Percentiles rank a stretch among this genome's conserved stretches.
Conservation (phyloP, 2,113 vertebrate genomes). For the Aplodontia rufa region DNA sequence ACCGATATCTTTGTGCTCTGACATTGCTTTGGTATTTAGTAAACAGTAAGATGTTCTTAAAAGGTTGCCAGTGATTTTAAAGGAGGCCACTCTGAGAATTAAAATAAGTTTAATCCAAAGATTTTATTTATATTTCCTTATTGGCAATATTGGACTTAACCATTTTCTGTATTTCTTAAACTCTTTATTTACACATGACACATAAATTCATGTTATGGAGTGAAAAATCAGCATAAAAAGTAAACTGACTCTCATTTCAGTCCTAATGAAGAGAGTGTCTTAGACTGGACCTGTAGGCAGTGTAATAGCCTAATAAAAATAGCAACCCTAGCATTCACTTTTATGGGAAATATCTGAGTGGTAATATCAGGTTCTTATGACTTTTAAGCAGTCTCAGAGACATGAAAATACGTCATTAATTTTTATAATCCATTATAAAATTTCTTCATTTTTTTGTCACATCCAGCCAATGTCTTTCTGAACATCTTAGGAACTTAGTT, state of each 20-base stretch:
- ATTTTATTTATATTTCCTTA: not conserved
- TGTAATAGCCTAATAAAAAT: not conserved
- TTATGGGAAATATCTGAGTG: not conserved
- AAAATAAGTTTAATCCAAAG: not conserved
- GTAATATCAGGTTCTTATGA: not conserved
- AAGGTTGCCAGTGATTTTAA: constrained; percentile 17
- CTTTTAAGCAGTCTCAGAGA: not conserved
- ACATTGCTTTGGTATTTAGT: constrained; percentile 37
- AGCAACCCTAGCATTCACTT: not conserved
- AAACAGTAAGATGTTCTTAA: constrained; percentile 39
- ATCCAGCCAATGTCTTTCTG: not conserved
- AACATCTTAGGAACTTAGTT: not conserved
- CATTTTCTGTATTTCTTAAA: not conserved
- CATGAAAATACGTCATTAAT: not conserved
- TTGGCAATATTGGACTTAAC: not conserved
- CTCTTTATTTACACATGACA: not conserved
- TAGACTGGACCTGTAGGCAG: not conserved
- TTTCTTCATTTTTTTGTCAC: not conserved
- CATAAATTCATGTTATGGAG: not conserved
- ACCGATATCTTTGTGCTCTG: not conserved
- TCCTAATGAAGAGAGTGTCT: not conserved
- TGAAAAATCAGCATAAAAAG: not conserved
- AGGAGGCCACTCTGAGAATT: not conserved
- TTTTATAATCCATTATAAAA: not conserved
- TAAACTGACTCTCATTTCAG: not conserved